Evolutionary conservation across 2,888 invertebrate species (phyloP).

Genomic region (Criorhina ranunculi): DNA sequence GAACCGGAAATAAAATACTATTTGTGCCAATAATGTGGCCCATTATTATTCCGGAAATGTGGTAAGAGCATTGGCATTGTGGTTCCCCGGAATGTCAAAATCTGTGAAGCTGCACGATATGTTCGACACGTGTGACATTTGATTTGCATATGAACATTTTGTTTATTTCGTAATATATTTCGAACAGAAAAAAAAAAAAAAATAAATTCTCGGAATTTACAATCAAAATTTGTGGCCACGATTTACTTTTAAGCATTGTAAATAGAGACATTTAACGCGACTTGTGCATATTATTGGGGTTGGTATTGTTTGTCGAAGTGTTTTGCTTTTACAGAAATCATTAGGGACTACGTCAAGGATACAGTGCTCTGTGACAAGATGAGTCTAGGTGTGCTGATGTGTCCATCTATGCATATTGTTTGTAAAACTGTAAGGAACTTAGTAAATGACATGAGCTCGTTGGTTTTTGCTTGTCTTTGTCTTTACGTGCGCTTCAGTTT

Average conservation of each 20-base stretch:
- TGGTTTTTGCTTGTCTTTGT: too few relatives aligned
- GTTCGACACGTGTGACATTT: constrained; percentile 10
- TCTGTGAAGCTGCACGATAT: neutral
- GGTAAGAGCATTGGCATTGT: neutral
- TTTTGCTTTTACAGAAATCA: too few relatives aligned
- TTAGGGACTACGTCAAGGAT: too few relatives aligned
- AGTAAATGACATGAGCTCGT: too few relatives aligned
- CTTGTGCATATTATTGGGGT: too few relatives aligned
- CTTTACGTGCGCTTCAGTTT: too few relatives aligned
- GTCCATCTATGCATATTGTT: too few relatives aligned
- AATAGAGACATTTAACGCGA: too few relatives aligned
- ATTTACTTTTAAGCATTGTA: neutral
- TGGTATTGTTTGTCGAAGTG: too few relatives aligned
- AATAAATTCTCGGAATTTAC: neutral
- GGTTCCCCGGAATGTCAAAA: neutral
- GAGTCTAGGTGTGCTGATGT: too few relatives aligned
- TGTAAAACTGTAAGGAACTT: too few relatives aligned
- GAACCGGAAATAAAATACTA: constrained; percentile 20
- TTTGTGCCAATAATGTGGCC: neutral
- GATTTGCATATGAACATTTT: constrained; percentile 18
- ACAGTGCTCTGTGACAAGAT: too few relatives aligned
- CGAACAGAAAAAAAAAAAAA: neutral
- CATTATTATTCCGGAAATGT: neutral
- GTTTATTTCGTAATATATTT: neutral
- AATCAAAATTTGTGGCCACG: neutral